Base-by-base conservation (phyloP, 35 echinoderm and acorn worm species). In the Apostichopus californicus region DNA sequence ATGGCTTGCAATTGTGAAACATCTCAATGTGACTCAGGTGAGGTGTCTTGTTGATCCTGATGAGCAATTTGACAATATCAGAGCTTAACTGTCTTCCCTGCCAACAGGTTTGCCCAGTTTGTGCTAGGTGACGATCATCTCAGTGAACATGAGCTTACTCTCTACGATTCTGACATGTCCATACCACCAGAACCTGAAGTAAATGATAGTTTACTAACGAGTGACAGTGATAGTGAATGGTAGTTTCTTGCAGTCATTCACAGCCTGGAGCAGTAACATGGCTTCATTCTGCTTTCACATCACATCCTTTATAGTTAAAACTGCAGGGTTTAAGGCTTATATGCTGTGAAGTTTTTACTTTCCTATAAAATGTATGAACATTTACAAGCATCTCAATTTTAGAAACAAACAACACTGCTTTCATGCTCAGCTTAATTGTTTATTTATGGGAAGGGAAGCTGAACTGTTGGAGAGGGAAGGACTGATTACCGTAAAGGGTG, bases 101-200 rank as follows among this genome's bases (percentile, higher is more conserved):
- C 5, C 77, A 18, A 23, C 86, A 95, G 94, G 80, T 95, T 95
- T 91, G 91, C 94, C 21, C 64, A 90, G 18, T 95, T 95, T 90
- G 94, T 95, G 54, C 77, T 92, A 4, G 94, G 94, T 21, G 92
- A 95, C 5, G 89, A 87, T 58, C 92, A 96, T 92, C n/a, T 93
- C 21, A 91, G 80, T 60, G 83, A 91, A 21, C 60, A 92, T 56
- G 92, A 96, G 75, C 25, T 93, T 3, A 90, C 79, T 73, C 79
- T 91, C 0, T 93, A 93, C 54, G 84, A 90, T 8, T 93, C 92
- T 2, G 92, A 96, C 64, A 65, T 96, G 71, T 91, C 95, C 10
- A 5, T 91, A 8, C 78, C 87, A 15, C 66, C 78, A 72, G 68
- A 80, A 24, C 56, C 78, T 20, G 5, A 86, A 1, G 17, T 90